Conservation (phyloP, 2,797 vertebrate species). For the Aselliscus stoliczkanus region DNA sequence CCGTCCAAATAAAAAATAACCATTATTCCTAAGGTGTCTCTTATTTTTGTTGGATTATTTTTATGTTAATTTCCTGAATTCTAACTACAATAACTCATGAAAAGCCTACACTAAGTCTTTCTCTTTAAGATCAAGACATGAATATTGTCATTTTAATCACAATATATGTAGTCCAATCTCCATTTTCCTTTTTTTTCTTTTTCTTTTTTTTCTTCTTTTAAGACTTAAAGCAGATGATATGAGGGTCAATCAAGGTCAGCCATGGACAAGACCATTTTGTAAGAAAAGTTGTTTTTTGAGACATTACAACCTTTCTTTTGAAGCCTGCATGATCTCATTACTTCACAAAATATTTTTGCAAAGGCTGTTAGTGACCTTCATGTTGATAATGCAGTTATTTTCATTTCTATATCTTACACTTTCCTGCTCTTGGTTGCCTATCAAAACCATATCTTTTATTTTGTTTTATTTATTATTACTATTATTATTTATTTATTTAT, state of each 20-base stretch:
- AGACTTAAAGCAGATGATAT: neutral
- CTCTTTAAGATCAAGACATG: neutral
- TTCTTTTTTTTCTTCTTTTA: neutral
- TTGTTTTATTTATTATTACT: too few relatives aligned
- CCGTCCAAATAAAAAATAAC: conserved; percentile 54
- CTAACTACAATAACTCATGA: conserved; percentile 16
- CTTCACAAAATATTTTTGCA: neutral
- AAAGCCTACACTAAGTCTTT: neutral
- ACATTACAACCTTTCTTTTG: neutral
- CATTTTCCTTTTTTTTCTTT: neutral
- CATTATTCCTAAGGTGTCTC: conserved; percentile 46
- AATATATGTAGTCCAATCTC: neutral
- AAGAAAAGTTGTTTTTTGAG: neutral
- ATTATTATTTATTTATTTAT: neutral
- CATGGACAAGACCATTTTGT: neutral
- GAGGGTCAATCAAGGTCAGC: neutral
- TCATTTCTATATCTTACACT: neutral
- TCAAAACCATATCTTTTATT: neutral
- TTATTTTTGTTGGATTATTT: conserved; percentile 11
- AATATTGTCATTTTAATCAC: neutral
- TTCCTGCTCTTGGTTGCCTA: neutral
- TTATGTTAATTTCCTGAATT: conserved; percentile 44
- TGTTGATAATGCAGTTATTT: neutral
- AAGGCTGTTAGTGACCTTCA: neutral
- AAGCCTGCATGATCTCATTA: neutral